Conservation (phyloP, 2,888 invertebrate genomes). For the Crossocerus cetratus region DNA sequence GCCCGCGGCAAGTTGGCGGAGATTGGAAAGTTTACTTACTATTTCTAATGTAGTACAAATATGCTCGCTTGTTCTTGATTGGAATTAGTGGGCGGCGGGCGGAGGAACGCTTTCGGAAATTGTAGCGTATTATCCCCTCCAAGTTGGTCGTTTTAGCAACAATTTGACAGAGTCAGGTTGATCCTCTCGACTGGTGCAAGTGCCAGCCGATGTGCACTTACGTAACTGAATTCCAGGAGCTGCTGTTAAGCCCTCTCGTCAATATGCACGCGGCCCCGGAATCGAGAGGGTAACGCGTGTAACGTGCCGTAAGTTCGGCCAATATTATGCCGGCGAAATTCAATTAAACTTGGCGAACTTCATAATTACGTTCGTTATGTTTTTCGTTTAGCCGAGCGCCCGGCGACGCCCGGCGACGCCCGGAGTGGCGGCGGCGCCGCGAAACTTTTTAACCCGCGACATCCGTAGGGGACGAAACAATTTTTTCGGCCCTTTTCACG, state of each 20-base stretch:
- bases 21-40: no score
- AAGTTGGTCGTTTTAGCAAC: background rate
- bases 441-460: slow-evolving; percentile 12
- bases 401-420: background rate
- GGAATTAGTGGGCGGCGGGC: no score
- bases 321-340: slow-evolving; percentile 48
- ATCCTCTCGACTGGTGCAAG: background rate
- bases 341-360: slow-evolving; percentile 56
- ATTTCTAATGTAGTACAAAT: no score
- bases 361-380: slow-evolving; percentile 39
- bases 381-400: background rate
- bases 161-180: background rate
- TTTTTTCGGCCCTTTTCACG: background rate
- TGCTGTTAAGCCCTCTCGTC: background rate
- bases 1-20: no score
- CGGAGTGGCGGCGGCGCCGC: background rate
- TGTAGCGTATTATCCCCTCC: no score
- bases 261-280: slow-evolving; percentile 1
- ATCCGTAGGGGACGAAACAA: slow-evolving; percentile 1
- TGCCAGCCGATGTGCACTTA: background rate
- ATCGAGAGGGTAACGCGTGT: slow-evolving; percentile 15
- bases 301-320: slow-evolving; percentile 28
- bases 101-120: no score
- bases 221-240: background rate
- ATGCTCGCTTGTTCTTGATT: no score